Conservation (phyloP, 2,113 vertebrate species). For the Addax nasomaculatus region DNA sequence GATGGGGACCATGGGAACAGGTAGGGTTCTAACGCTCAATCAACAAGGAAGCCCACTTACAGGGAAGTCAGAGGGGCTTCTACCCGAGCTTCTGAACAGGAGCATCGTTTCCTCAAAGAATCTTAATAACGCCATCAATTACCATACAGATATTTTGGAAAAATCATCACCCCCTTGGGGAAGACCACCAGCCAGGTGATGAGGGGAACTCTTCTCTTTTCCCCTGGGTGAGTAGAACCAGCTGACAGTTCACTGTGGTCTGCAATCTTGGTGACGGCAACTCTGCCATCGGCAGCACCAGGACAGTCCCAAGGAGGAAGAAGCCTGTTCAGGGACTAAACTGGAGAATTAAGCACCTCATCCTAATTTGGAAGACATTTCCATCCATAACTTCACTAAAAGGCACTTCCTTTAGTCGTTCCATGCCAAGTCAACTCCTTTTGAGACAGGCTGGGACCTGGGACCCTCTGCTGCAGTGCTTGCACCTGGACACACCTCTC, state of each 20-base stretch:
- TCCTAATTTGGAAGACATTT: not conserved
- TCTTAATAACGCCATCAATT: not conserved
- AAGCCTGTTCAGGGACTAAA: not conserved
- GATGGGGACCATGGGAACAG: not conserved
- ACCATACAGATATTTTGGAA: not conserved
- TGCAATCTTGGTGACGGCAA: not conserved
- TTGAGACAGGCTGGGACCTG: not conserved
- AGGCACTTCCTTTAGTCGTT: not conserved
- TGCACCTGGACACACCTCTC: not conserved
- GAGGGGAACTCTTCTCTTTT: not conserved
- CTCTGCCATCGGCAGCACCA: not conserved
- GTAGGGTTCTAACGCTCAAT: not conserved
- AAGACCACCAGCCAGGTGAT: not conserved
- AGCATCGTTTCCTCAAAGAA: not conserved
- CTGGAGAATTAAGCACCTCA: not conserved
- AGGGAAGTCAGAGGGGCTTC: not conserved
- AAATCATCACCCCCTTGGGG: not conserved
- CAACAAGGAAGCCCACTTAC: not conserved
- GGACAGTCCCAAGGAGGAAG: not conserved
- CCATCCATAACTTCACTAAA: not conserved
- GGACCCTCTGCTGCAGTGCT: not conserved
- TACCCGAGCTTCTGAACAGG: not conserved
- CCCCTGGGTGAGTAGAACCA: not conserved
- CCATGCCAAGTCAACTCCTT: not conserved
- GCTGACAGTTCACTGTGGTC: fast-evolving